These are phyloP conservation scores for Tolmerus cingulatus DNA, from an alignment of 2,888 invertebrate genomes.

Conservation along the genomic window DNA sequence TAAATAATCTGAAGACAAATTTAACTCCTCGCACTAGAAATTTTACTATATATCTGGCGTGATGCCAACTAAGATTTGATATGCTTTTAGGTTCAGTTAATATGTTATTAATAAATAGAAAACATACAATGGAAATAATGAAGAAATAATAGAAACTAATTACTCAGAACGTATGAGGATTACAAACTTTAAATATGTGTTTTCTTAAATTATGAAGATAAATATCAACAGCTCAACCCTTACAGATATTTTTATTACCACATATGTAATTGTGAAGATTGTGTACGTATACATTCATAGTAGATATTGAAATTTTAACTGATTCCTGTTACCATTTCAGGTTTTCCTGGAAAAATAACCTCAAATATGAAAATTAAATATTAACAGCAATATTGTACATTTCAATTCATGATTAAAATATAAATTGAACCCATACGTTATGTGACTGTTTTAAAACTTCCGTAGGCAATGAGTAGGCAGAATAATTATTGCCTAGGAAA, in stretches of 20 bases:
- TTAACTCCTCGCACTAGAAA: background rate
- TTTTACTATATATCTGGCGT: background rate
- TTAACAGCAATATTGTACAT: no score
- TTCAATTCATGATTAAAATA: background rate
- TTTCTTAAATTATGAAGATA: no score
- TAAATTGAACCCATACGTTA: background rate
- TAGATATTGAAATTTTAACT: no score
- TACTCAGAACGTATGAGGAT: no score
- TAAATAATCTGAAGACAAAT: background rate
- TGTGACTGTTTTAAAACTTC: background rate
- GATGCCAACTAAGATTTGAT: background rate
- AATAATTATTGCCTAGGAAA: background rate
- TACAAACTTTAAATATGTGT: no score
- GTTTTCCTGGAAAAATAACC: no score
- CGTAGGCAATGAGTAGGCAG: background rate
- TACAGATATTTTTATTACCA: no score
- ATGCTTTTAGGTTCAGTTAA: background rate
- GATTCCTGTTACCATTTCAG: no score
- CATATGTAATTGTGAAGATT: no score
- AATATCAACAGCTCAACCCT: no score
- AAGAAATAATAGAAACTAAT: background rate
- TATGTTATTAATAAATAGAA: background rate
- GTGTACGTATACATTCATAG: no score
- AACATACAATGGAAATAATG: background rate
- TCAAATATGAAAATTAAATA: no score